A percentile compares a stretch with the other conserved stretches of the same genome.
Evolutionary conservation across 2,888 invertebrate genomes (phyloP).

Genomic region (Epistrophella euchroma): DNA sequence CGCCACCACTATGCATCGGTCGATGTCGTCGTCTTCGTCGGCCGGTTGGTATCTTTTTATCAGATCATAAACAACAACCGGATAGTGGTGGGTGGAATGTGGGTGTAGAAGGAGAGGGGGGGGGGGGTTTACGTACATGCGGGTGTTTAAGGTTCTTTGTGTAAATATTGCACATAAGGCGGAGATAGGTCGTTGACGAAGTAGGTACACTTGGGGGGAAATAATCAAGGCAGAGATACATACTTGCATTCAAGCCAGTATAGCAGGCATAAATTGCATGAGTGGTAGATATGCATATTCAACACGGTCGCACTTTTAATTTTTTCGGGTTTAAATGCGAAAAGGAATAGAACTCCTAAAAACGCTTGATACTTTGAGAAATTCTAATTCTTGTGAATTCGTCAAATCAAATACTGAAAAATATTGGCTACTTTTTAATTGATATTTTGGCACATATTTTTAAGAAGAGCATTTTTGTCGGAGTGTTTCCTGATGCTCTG

Average conservation of each 20-base stretch:
- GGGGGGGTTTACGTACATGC: background rate
- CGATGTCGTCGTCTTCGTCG: background rate
- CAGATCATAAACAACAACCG: constrained; percentile 58
- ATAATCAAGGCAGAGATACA: constrained; percentile 49
- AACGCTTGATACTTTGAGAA: too few species aligned
- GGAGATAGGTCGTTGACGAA: background rate
- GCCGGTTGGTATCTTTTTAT: constrained; percentile 43
- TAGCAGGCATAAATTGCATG: constrained; percentile 51
- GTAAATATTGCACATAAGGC: constrained; percentile 26
- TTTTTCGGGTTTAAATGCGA: background rate
- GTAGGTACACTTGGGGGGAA: background rate
- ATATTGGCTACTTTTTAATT: too few species aligned
- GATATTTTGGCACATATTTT: too few species aligned
- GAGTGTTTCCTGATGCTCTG: too few species aligned
- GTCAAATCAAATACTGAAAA: too few species aligned
- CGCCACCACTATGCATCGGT: too few species aligned
- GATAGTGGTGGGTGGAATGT: constrained; percentile 9
- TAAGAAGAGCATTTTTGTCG: too few species aligned
- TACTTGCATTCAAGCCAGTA: constrained; percentile 35
- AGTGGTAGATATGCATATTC: constrained; percentile 40
- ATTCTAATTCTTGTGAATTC: too few species aligned
- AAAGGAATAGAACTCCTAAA: background rate
- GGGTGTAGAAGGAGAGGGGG: background rate
- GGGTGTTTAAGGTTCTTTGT: constrained; percentile 40
- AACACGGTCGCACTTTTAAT: background rate